These are phyloP conservation scores for Protonibea diacanthus DNA, from an alignment of 2,797 vertebrate species.

Conservation along the genomic window DNA sequence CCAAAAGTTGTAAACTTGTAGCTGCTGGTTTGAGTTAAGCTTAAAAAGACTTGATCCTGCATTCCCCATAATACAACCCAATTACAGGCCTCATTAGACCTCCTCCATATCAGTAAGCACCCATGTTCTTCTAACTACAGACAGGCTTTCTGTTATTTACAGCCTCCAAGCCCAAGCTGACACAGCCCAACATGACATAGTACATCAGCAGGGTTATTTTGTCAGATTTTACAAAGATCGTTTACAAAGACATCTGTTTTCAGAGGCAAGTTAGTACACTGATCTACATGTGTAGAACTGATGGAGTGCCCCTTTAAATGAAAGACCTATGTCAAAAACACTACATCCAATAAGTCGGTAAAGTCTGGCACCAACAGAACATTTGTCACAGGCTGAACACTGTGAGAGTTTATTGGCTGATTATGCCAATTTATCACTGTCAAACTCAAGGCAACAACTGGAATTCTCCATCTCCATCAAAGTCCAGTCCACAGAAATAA, in stretches of 20 bases:
- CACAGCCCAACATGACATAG: background rate
- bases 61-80: slow-evolving; percentile 15
- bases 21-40: background rate
- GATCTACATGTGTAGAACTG: background rate
- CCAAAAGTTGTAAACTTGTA: background rate
- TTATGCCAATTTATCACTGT: background rate
- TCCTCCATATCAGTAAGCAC: background rate
- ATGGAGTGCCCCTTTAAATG: background rate
- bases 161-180: background rate
- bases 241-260: background rate
- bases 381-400: background rate
- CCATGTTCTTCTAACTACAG: background rate
- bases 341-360: background rate
- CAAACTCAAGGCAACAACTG: background rate
- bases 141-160: background rate
- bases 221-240: too few relatives aligned
- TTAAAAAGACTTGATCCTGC: background rate
- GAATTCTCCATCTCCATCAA: background rate
- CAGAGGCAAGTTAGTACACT: background rate
- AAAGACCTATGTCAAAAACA: background rate
- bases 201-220: too few relatives aligned
- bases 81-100: background rate
- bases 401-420: background rate
- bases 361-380: background rate
- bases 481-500: slow-evolving; percentile 1